Percentiles rank a stretch among this genome's conserved stretches.
Conservation (phyloP, 2,113 vertebrate species). For the Eulemur macaco region DNA sequence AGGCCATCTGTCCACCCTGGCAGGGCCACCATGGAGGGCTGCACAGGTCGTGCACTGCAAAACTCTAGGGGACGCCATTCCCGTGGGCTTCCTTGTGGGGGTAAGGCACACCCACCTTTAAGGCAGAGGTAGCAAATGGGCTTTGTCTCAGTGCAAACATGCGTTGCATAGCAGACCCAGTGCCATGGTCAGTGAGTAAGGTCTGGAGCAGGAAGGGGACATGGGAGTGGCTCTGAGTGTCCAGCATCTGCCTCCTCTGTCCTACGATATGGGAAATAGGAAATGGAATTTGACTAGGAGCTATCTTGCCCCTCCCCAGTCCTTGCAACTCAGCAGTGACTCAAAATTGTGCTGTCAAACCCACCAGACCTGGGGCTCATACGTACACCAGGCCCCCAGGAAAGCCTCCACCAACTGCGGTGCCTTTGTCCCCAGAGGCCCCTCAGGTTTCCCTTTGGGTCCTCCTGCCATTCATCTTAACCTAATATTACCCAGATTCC, state of each 20-base stretch:
- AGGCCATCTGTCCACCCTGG: neutral
- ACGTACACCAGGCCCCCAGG: too few relatives aligned
- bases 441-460: neutral
- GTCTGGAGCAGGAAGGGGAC: neutral
- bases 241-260: neutral
- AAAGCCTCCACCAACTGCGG: neutral
- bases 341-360: neutral
- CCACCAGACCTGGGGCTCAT: neutral
- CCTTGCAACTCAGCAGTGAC: neutral
- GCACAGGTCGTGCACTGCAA: neutral
- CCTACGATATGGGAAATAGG: neutral
- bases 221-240: neutral
- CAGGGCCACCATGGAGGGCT: neutral
- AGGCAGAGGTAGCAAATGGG: neutral
- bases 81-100: accelerated
- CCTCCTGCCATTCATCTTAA: neutral
- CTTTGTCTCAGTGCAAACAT: neutral
- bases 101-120: neutral
- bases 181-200: neutral
- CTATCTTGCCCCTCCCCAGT: neutral
- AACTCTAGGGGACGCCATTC: neutral
- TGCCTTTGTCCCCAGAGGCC: neutral
- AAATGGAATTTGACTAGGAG: neutral
- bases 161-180: neutral
- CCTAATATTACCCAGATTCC: neutral